Conservation (phyloP, 2,888 invertebrate species). For the Agonum fuliginosum region DNA sequence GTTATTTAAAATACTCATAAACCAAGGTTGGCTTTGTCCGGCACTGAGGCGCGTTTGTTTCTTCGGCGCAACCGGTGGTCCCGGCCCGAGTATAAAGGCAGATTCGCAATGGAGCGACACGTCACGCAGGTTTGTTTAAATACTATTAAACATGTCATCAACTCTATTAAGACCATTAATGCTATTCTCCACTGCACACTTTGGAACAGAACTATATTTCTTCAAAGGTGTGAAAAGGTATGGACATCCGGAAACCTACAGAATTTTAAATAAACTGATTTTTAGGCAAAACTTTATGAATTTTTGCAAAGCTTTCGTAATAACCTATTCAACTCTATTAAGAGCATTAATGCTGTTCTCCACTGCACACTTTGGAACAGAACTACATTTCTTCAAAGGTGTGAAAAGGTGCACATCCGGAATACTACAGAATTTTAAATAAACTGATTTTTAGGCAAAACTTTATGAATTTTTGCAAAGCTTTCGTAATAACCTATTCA, state of each 20-base stretch:
- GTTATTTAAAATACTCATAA: constrained; percentile 61
- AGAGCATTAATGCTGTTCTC: neutral
- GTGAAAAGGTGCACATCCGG: no score
- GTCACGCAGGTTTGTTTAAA: constrained; percentile 5
- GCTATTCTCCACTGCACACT: neutral
- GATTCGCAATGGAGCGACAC: constrained; percentile 8
- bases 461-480: no score
- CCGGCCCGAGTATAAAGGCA: neutral
- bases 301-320: no score
- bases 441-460: no score
- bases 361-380: neutral
- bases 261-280: no score
- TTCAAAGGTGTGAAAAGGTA: no score
- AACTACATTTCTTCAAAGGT: constrained; percentile 5
- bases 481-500: no score
- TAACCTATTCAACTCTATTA: neutral
- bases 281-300: no score
- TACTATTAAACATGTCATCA: constrained; percentile 29
- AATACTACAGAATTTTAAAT: no score
- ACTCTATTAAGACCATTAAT: neutral
- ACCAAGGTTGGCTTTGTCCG: constrained; percentile 39
- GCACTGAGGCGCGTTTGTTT: neutral
- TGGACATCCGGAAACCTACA: no score
- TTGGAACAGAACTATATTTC: neutral
- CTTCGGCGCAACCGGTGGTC: constrained; percentile 25